Base-by-base conservation (phyloP, 2,888 invertebrate genomes). In the Pecten maximus region DNA sequence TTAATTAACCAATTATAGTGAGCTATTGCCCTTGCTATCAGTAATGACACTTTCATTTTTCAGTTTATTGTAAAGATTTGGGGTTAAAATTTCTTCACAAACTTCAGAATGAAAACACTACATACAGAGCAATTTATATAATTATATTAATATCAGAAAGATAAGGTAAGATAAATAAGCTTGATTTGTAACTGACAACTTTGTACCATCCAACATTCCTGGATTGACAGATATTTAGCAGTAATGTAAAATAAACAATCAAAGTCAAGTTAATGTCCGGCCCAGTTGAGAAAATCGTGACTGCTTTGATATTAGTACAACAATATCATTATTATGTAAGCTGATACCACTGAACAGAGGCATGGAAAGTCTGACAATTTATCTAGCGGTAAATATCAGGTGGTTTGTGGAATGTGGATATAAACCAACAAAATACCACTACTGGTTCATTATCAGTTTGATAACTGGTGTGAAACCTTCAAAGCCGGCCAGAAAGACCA, bases 321-420 rank as follows among this genome's bases (percentile, higher is more conserved):
- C 28, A 35, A 74, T 74, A 74, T 74, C 74, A 28, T 74, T 74
- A 74, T 74, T 35, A 74, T 74, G 28, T 4, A 74, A 74, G 28
- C 74, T 74, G 74, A 74, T 74, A 74, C 23, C 23, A 74, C 12
- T 28, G 28, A 74, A 74, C 74, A 74, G 74, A 74, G 35, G 74
- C 74, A 35, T 74, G 4, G 10, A 74, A 74, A 35, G 35, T 28
- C 74, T 74, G 74, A 74, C 74, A 74, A 74, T 28, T 74, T 74
- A 35, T 74, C 74, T 74, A 74, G 74, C 74, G 12, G 35, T 35
- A 74, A 74, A 74, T 74, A 74, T 74, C 74, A 74, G 74, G 74
- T 74, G 74, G 74, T 74, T 60, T 74, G 35, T 28, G 74, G 74
- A 74, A 74, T 74, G 74, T 74, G 35, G 74, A 15, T 74, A 74